Conservation (phyloP, 1,140 invertebrate genomes). For the Cotesia glomerata region DNA sequence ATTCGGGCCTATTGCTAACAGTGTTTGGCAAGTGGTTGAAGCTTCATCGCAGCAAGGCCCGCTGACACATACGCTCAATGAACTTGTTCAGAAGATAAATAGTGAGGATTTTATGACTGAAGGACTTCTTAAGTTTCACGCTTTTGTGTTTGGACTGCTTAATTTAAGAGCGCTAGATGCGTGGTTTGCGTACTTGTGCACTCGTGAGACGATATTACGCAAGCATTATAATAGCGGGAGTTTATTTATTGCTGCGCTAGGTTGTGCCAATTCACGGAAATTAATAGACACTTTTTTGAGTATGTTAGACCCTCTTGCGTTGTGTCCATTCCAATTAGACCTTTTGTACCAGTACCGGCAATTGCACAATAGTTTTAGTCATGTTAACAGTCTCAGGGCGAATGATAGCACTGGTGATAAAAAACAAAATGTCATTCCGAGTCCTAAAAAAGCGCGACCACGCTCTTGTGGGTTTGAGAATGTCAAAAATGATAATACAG, state of each 20-base stretch:
- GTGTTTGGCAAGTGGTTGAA: constrained; percentile 88
- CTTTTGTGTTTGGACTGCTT: constrained; percentile 86
- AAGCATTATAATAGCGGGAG: constrained; percentile 80
- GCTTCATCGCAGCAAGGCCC: constrained; percentile 86
- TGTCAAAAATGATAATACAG: constrained; percentile 60
- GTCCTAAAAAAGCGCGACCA: constrained; percentile 68
- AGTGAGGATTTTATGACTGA: constrained; percentile 83
- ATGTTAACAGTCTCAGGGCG: constrained; percentile 68
- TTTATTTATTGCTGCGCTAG: constrained; percentile 73
- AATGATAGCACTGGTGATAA: constrained; percentile 53
- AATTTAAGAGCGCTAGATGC: constrained; percentile 84
- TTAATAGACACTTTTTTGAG: constrained; percentile 76
- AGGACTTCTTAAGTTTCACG: constrained; percentile 87
- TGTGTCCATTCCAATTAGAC: constrained; percentile 81
- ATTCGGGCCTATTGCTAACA: constrained; percentile 85
- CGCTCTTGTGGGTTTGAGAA: constrained; percentile 69
- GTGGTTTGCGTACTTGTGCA: constrained; percentile 83
- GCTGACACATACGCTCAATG: constrained; percentile 84
- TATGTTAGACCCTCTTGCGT: constrained; percentile 76
- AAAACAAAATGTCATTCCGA: constrained; percentile 51
- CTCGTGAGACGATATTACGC: constrained; percentile 79
- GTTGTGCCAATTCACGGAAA: constrained; percentile 68
- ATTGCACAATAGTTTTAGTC: constrained; percentile 77
- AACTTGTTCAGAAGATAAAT: constrained; percentile 84
- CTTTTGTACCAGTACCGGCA: constrained; percentile 80